Evolutionary conservation across 2,888 invertebrate species (phyloP).

Genomic region (Formica aserva): DNA sequence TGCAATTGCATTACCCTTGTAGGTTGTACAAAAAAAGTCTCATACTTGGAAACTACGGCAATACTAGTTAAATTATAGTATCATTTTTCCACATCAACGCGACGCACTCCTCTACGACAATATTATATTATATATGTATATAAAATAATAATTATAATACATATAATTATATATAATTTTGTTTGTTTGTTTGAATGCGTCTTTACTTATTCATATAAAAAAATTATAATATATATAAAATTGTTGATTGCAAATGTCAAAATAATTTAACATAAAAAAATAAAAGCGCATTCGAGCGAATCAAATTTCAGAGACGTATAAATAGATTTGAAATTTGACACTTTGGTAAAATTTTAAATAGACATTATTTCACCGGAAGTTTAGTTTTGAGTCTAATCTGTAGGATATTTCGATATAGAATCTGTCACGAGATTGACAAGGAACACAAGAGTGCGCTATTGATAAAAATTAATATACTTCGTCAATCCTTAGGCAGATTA

Average conservation of each 20-base stretch:
- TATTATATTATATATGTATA: background rate
- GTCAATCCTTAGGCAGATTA: background rate
- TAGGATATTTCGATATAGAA: background rate
- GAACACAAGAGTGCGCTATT: background rate
- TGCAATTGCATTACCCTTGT: conserved; percentile 71
- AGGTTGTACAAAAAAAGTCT: background rate
- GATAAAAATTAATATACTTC: conserved; percentile 19
- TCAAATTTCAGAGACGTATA: background rate
- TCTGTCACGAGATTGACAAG: too few species aligned
- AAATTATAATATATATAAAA: too few species aligned
- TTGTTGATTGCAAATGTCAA: too few species aligned
- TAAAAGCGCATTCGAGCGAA: background rate
- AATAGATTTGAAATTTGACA: background rate
- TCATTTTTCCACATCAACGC: background rate
- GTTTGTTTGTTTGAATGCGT: background rate
- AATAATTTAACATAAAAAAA: background rate
- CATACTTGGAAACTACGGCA: background rate
- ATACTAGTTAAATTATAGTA: background rate
- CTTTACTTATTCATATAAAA: too few species aligned
- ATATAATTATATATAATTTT: background rate
- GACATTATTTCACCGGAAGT: background rate
- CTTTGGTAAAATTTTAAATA: background rate
- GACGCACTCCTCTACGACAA: background rate
- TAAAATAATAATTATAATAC: background rate
- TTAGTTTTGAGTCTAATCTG: background rate